Evolutionary conservation across 2,113 vertebrate species (phyloP), one percentile per base, ranked within the genome.

Genomic region (Ailurus styani): DNA sequence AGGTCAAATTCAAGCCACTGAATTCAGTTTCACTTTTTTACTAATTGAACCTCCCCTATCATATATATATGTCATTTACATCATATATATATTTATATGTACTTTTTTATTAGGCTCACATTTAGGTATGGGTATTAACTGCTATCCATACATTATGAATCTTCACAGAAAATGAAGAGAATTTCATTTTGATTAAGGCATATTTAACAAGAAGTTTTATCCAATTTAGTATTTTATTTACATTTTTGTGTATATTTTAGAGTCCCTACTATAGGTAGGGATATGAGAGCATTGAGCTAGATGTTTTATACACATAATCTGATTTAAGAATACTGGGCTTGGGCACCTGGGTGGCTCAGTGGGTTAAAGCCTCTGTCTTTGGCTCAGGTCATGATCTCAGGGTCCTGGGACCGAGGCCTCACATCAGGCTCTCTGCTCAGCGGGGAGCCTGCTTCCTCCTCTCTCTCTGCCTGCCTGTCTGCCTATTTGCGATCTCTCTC

Each of bases 131-230:
- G 4, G 23, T 54, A 75, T 70, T 90, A 78, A 87, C 13, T 78
- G 23, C 21, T 95, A 79, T 78, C 14, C 50, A 17, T 95, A 8
- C 21, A 77, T 87, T 92, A 57, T 47, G 10, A 64, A 37, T 88
- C 52, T 72, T 70, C 83, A 64, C 66, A 81, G 42, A 68, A 68
- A 87, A 87, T 34, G 7, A 95, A 88, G 6, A 68, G 18, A 85
- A 96, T 95, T 85, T 91, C 37, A 82, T 70, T 81, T 45, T 87
- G 45, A 88, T 81, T 12, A 97, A 90, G n/a, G 75, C 57, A 27
- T 47, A 78, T 83, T 87, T 40, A 88, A 93, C 11, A 37, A 2
- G 45, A 92, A 64, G 8, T 86, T 81, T 66, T 47, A 93, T 12
- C 1, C 25, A 66, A 93, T 57, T 87, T 86, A 82, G 81, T 83